phyloP scores from a whole-genome alignment of 2,797 vertebrate species.

The Staurois parvus region DNA sequence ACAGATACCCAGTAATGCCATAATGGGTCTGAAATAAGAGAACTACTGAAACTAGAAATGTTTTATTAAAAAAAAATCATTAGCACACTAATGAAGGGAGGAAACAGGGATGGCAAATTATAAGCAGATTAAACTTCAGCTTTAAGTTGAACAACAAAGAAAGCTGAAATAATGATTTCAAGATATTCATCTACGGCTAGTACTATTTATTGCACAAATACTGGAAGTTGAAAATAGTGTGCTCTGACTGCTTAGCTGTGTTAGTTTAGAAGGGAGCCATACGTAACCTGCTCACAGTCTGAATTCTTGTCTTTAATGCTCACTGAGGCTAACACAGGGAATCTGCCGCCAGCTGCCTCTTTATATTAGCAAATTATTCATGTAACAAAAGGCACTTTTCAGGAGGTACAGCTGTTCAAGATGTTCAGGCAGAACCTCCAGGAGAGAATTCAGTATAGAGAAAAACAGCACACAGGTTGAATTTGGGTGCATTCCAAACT shows the following conservation, averaged over 20 bases:
- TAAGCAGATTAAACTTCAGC: too few species aligned
- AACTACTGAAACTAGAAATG: too few species aligned
- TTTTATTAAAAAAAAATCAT: too few species aligned
- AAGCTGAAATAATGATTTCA: too few species aligned
- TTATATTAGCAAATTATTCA: slow-evolving; percentile 61
- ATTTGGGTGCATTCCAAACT: slow-evolving; percentile 40
- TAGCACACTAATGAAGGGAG: too few species aligned
- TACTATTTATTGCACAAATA: slow-evolving; percentile 1
- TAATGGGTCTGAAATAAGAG: too few species aligned
- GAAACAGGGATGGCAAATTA: too few species aligned
- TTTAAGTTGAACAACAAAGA: too few species aligned
- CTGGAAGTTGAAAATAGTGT: slow-evolving; percentile 7
- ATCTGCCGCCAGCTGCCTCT: slow-evolving; percentile 58
- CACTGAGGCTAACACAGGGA: slow-evolving; percentile 55
- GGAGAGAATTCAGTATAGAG: slow-evolving; percentile 33
- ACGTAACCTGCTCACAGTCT: slow-evolving; percentile 52
- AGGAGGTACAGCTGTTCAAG: slow-evolving; percentile 57
- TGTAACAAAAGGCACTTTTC: slow-evolving; percentile 58
- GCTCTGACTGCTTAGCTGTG: slow-evolving; percentile 23
- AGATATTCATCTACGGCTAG: neutral
- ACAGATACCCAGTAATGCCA: too few species aligned
- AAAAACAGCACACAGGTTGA: slow-evolving; percentile 48
- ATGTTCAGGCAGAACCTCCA: slow-evolving; percentile 51
- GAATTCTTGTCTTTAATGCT: slow-evolving; percentile 55
- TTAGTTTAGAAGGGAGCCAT: slow-evolving; percentile 53